A percentile compares a stretch with the other conserved stretches of the same genome.
These are phyloP conservation scores for Pseudochirops corinnae DNA, from an alignment of 2,797 vertebrate species.

Conservation along the genomic window DNA sequence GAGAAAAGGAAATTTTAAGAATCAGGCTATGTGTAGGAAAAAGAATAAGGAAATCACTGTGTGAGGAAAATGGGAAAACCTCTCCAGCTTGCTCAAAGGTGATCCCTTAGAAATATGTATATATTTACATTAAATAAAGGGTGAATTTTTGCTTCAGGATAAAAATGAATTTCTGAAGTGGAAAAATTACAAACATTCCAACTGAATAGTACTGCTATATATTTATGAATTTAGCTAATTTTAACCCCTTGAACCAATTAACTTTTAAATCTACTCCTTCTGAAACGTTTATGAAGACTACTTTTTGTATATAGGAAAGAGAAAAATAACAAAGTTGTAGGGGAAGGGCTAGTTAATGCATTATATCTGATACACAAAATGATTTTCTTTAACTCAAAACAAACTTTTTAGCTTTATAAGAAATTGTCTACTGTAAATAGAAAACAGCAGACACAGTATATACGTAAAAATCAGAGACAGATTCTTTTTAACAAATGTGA, in stretches of 20 bases:
- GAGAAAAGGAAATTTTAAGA: not conserved
- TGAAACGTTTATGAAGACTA: not conserved
- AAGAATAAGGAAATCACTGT: not conserved
- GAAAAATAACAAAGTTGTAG: not conserved
- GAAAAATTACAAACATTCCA: constrained; percentile 44
- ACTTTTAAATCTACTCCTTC: not conserved
- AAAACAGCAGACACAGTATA: constrained; percentile 14
- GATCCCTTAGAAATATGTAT: constrained; percentile 41
- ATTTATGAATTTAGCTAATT: constrained; percentile 50
- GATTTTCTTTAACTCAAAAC: constrained; percentile 16
- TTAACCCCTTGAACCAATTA: constrained; percentile 6
- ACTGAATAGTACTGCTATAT: constrained; percentile 18
- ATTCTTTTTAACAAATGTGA: constrained; percentile 58
- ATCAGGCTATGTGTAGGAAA: not conserved
- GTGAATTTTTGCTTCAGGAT: constrained; percentile 13
- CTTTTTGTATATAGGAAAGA: not conserved
- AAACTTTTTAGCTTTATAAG: constrained; percentile 28
- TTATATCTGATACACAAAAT: not conserved
- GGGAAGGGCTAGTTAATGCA: not conserved
- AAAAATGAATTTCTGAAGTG: constrained; percentile 55
- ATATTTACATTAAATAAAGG: constrained; percentile 35
- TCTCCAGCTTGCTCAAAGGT: constrained; percentile 33
- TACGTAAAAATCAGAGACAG: constrained; percentile 56
- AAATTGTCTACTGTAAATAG: constrained; percentile 39
- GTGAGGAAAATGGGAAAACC: not conserved